Base-by-base conservation (phyloP, 2,797 vertebrate genomes). In the Myiotriccus ornatus region DNA sequence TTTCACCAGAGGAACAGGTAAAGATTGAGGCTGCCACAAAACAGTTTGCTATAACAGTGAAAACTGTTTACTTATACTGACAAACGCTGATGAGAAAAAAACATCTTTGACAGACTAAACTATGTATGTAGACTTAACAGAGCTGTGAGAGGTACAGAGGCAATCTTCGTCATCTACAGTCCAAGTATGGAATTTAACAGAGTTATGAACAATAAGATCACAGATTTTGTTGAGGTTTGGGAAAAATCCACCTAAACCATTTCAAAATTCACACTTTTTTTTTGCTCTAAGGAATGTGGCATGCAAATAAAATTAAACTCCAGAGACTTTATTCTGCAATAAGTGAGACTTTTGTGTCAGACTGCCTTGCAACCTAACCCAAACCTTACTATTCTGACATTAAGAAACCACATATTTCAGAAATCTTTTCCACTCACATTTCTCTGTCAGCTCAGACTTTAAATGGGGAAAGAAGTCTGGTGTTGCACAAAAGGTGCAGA, bases 401-500 rank as follows among this genome's bases (percentile, higher is more conserved):
- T 92, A 84, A 79, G 76, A 91, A 89, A 79, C 73, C 50, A 80
- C 71, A 55, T 27, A 84, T 76, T 94, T 78, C 84, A 90, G 87
- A 96, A 91, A 88, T n/a, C 46, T 87, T 95, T 91, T 85, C 89
- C 89, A 86, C 55, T 91, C 32, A 34, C 24, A 34, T 57, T 90
- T 92, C 79, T 77, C 89, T 64, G 55, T 80, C 88, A 78, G 82
- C 59, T 89, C 69, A 67, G 59, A 39, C 67, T 80, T 75, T 68
- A 91, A 92, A 93, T 52, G 52, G 76, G 39, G 76, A 93, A 89
- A 93, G 60, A 92, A 87, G 65, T 37, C 80, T 94, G 76, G 46
- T 35, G 39, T 93, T 82, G 89, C 64, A 95, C 82, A 88, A 91
- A 94, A 96, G 69, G 69, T 92, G 65, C 37, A 86, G 84, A 89